These are phyloP conservation scores for Lacerta bilineata DNA, from an alignment of 2,797 vertebrate species.

Conservation along the genomic window DNA sequence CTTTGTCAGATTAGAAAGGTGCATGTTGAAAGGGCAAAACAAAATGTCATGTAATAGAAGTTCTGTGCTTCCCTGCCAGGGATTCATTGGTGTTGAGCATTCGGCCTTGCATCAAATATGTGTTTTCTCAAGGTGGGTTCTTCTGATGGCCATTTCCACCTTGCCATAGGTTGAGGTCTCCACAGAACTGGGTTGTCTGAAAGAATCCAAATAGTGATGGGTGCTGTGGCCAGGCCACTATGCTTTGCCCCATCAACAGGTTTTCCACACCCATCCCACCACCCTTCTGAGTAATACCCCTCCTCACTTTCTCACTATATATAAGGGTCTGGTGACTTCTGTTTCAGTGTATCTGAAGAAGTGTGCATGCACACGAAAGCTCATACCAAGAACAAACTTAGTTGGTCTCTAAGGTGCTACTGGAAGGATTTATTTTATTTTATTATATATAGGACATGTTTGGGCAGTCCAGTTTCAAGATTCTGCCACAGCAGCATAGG, in stretches of 20 bases:
- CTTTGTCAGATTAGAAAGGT: slow-evolving; percentile 16
- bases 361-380: too few species aligned
- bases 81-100: background rate
- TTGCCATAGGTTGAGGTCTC: background rate
- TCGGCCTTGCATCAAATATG: background rate
- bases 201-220: background rate
- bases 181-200: background rate
- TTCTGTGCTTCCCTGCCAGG: background rate
- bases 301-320: too few species aligned
- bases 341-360: too few species aligned
- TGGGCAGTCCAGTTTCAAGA: background rate
- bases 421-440: too few species aligned
- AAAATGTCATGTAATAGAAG: slow-evolving; percentile 11
- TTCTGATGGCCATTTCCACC: background rate
- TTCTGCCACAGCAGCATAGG: too few species aligned
- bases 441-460: background rate
- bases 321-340: too few species aligned
- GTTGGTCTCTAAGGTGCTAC: too few species aligned
- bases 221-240: background rate
- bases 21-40: slow-evolving; percentile 14
- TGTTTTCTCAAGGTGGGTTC: background rate
- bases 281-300: too few species aligned
- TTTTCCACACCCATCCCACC: too few species aligned
- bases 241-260: background rate
- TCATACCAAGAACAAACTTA: too few species aligned